Conservation (phyloP, 1,140 invertebrate genomes). For the Monomorium pharaonis region DNA sequence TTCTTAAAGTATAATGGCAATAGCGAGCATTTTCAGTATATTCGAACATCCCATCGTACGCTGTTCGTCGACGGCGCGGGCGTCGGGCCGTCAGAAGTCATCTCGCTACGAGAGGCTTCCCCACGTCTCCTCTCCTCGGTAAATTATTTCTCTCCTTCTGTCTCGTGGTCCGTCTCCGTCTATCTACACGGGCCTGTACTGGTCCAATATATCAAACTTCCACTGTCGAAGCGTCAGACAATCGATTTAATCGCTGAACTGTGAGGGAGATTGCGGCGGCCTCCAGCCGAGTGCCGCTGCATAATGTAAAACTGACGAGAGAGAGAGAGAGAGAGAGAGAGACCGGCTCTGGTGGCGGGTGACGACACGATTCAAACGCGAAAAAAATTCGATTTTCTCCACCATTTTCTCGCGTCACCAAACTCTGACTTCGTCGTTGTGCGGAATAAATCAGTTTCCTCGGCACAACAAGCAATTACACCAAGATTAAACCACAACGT, state of each 20-base stretch:
- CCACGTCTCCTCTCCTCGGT: neutral
- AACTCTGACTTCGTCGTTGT: neutral
- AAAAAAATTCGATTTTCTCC: conserved; percentile 67
- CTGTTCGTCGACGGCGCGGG: neutral
- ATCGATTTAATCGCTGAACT: conserved; percentile 78
- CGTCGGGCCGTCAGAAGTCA: conserved; percentile 60
- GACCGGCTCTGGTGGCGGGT: neutral
- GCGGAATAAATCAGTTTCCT: conserved; percentile 42
- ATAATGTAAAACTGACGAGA: conserved; percentile 69
- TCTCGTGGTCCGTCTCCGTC: neutral
- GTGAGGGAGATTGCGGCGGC: conserved; percentile 73
- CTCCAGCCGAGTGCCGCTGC: conserved; percentile 35
- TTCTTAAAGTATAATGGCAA: conserved; percentile 23
- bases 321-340: neutral
- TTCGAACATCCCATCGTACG: neutral
- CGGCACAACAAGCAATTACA: conserved; percentile 47
- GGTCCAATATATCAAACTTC: conserved; percentile 74
- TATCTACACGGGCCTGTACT: neutral
- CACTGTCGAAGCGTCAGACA: conserved; percentile 69
- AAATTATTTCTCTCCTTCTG: neutral
- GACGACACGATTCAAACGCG: conserved; percentile 53
- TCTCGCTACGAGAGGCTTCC: conserved; percentile 44
- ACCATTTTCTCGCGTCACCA: conserved; percentile 31
- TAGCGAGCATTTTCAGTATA: conserved; percentile 14
- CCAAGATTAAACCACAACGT: conserved; percentile 29